Percentiles rank a stretch among this genome's conserved stretches.
phyloP scores from a whole-genome alignment of 2,888 invertebrate genomes.

The Xylota segnis region DNA sequence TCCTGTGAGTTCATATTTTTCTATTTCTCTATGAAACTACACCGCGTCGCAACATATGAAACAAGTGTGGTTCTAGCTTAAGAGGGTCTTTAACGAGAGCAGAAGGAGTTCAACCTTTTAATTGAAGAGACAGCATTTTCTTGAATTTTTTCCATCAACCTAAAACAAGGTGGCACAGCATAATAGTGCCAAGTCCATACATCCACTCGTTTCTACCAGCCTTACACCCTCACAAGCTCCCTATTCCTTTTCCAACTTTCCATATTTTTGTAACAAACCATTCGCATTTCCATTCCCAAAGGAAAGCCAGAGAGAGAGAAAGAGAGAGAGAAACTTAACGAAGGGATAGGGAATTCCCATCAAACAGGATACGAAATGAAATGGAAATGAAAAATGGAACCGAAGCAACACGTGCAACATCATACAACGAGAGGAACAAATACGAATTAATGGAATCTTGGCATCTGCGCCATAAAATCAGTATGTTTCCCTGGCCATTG shows the following conservation, averaged over 20 bases:
- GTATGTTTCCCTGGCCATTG: constrained; percentile 4
- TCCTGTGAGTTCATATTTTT: too few relatives aligned
- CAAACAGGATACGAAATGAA: neutral
- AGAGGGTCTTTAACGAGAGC: too few relatives aligned
- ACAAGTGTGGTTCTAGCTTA: too few relatives aligned
- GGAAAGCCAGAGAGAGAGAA: neutral
- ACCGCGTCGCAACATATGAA: too few relatives aligned
- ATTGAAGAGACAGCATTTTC: too few relatives aligned
- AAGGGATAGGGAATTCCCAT: constrained; percentile 19
- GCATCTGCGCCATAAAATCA: neutral
- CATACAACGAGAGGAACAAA: neutral
- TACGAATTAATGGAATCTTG: neutral
- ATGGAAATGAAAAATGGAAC: constrained; percentile 17
- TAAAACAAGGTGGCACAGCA: too few relatives aligned
- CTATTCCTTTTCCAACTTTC: neutral
- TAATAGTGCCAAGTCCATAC: too few relatives aligned
- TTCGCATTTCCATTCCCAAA: too few relatives aligned
- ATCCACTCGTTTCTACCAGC: constrained; percentile 4
- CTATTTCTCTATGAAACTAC: too few relatives aligned
- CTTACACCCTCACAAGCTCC: neutral
- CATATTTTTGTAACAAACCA: too few relatives aligned
- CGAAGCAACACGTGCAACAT: constrained; percentile 57
- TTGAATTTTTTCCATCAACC: too few relatives aligned
- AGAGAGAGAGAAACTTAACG: constrained; percentile 24
- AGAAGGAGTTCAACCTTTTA: too few relatives aligned